These are phyloP conservation scores for Microplitis demolitor DNA, from an alignment of 1,140 invertebrate species.

Conservation along the genomic window DNA sequence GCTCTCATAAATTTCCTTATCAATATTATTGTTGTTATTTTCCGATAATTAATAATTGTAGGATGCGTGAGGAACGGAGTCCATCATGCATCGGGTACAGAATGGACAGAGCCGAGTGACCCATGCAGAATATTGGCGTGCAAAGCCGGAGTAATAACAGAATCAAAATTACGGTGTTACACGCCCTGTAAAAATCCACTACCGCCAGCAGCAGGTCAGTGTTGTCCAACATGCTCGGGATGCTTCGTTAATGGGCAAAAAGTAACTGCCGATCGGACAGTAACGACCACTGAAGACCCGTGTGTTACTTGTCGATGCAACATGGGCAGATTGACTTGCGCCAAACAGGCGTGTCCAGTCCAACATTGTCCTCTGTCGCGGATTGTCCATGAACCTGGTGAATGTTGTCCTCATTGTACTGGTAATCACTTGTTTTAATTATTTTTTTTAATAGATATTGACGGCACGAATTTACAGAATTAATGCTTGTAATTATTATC, in stretches of 20 bases:
- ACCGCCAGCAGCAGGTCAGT: constrained; percentile 73
- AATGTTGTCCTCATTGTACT: constrained; percentile 84
- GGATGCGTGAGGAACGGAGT: constrained; percentile 78
- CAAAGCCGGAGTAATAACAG: constrained; percentile 82
- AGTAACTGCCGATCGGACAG: constrained; percentile 74
- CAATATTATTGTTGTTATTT: too few relatives aligned
- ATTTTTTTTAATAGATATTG: too few relatives aligned
- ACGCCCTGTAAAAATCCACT: constrained; percentile 76
- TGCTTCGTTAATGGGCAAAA: constrained; percentile 76
- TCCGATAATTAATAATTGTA: constrained; percentile 43
- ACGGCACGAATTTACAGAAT: too few relatives aligned
- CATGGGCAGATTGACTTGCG: constrained; percentile 75
- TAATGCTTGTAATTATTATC: too few relatives aligned
- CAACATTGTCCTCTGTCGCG: constrained; percentile 74
- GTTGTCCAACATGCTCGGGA: constrained; percentile 83
- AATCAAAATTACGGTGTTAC: constrained; percentile 78
- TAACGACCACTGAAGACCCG: constrained; percentile 79
- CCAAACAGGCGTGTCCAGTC: constrained; percentile 83
- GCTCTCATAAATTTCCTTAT: too few relatives aligned
- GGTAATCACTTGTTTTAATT: constrained; percentile 55
- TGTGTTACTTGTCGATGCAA: constrained; percentile 85
- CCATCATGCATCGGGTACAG: constrained; percentile 74
- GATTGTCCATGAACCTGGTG: constrained; percentile 69
- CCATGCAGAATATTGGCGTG: constrained; percentile 76
- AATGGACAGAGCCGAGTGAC: constrained; percentile 74